These are phyloP conservation scores for Neostethus bicornis DNA, from an alignment of 2,797 vertebrate species.

Conservation along the genomic window DNA sequence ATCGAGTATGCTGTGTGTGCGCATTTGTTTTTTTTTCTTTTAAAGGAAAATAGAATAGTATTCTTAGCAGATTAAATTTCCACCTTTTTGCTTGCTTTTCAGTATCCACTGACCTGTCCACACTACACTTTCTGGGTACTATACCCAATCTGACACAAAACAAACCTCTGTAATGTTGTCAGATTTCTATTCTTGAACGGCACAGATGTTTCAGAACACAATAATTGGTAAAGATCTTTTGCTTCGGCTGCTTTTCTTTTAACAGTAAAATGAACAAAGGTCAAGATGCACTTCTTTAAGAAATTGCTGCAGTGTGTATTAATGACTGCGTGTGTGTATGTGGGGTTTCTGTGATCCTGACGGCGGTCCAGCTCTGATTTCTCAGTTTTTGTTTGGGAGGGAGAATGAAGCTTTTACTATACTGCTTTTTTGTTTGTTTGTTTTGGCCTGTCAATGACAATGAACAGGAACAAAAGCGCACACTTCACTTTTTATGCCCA, in stretches of 20 bases:
- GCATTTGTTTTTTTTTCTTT: slow-evolving; percentile 27
- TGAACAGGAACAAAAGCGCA: slow-evolving; percentile 34
- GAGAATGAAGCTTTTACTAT: slow-evolving; percentile 34
- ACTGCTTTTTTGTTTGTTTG: slow-evolving; percentile 44
- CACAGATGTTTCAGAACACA: slow-evolving; percentile 32
- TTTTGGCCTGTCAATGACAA: slow-evolving; percentile 33
- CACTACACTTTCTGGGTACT: slow-evolving; percentile 55
- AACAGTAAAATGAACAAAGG: slow-evolving; percentile 62
- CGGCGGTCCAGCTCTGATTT: slow-evolving; percentile 39
- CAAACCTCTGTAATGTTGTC: slow-evolving; percentile 46
- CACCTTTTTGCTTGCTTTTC: slow-evolving; percentile 54
- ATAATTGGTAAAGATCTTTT: slow-evolving; percentile 42
- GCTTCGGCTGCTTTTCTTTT: slow-evolving; percentile 37
- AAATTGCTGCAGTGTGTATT: slow-evolving; percentile 54
- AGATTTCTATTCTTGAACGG: slow-evolving; percentile 28
- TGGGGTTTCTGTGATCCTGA: slow-evolving; percentile 35
- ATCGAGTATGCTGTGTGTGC: slow-evolving; percentile 46
- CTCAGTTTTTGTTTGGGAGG: slow-evolving; percentile 40
- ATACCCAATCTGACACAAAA: slow-evolving; percentile 45
- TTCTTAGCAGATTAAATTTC: slow-evolving; percentile 66
- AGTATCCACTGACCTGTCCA: slow-evolving; percentile 47
- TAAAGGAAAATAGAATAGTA: slow-evolving; percentile 50
- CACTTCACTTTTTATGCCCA: neutral
- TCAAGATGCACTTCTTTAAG: slow-evolving; percentile 65
- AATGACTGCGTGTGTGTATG: slow-evolving; percentile 25